Conservation (phyloP, 2,888 invertebrate genomes). For the Lycocerus yunnanus region DNA sequence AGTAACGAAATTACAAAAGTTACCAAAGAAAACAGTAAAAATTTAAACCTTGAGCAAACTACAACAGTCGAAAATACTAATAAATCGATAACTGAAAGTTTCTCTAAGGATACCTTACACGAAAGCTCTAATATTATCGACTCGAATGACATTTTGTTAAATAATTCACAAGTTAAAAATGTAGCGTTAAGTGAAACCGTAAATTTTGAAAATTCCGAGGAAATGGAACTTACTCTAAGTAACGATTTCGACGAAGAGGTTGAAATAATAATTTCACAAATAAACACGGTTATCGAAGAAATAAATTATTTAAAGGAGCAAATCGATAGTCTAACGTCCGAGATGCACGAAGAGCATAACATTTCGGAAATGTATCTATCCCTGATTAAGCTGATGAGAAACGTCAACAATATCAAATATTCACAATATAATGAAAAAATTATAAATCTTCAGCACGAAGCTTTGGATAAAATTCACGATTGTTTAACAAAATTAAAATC, state of each 20-base stretch:
- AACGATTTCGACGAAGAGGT: neutral
- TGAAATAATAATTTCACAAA: constrained; percentile 3
- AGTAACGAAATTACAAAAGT: neutral
- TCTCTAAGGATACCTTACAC: neutral
- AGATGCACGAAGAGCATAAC: neutral
- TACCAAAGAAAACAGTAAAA: neutral
- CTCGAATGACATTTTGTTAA: neutral
- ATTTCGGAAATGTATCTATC: constrained; percentile 1
- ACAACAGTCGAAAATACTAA: neutral
- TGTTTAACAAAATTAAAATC: constrained; percentile 11
- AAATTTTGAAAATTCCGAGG: neutral
- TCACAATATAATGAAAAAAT: constrained; percentile 13
- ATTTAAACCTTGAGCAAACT: neutral
- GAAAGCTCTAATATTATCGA: neutral
- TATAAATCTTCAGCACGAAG: constrained; percentile 5
- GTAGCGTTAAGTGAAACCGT: neutral
- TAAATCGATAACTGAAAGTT: neutral
- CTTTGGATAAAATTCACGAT: constrained; percentile 9
- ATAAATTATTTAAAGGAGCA: neutral
- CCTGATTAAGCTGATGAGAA: constrained; percentile 20
- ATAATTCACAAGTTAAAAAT: neutral
- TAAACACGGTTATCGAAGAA: neutral
- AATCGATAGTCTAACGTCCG: neutral
- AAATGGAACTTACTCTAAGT: neutral
- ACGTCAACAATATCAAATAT: constrained; percentile 14